Conservation (phyloP, 2,113 vertebrate species). For the Herpailurus yagouaroundi region DNA sequence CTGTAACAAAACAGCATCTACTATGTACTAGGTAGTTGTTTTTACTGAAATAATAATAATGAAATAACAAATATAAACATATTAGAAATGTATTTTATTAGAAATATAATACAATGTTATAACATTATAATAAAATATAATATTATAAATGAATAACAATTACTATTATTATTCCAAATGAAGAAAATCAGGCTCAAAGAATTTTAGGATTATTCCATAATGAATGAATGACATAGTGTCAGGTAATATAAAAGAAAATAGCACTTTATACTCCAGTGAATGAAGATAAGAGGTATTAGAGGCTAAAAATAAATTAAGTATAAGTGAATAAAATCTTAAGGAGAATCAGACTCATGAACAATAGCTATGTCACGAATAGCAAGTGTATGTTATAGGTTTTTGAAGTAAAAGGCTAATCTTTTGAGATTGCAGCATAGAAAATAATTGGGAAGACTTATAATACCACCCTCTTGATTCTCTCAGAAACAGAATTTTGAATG, state of each 20-base stretch:
- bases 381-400: background rate
- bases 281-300: background rate
- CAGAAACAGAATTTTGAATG: background rate
- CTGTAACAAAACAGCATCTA: background rate
- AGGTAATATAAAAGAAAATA: background rate
- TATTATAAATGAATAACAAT: background rate
- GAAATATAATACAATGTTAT: no score
- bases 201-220: background rate
- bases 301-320: constrained; percentile 6
- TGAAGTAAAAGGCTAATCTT: background rate
- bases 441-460: background rate
- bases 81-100: no score
- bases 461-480: background rate
- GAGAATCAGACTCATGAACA: background rate
- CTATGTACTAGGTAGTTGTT: background rate
- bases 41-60: background rate
- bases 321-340: background rate
- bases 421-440: background rate
- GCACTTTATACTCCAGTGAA: background rate
- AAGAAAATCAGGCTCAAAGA: background rate
- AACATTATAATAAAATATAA: no score
- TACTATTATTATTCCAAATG: background rate
- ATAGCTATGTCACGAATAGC: background rate
- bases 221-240: background rate
- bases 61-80: no score